A percentile compares a stretch with the other conserved stretches of the same genome.
These are phyloP conservation scores for Porites rus DNA, from an alignment of 92 coral and sea anemone genomes.

Conservation along the genomic window DNA sequence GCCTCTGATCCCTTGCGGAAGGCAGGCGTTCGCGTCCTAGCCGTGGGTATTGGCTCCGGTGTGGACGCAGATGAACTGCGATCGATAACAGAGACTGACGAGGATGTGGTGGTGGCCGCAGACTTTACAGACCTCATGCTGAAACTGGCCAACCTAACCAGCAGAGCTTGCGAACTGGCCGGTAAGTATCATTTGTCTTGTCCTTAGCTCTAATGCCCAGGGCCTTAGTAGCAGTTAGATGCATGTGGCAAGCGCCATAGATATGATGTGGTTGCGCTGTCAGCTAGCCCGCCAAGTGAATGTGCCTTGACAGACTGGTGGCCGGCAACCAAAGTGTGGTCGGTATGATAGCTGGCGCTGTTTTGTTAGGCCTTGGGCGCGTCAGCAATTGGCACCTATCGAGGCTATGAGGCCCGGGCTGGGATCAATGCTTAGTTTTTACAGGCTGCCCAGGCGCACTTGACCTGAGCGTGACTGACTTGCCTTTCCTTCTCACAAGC, in stretches of 20 bases:
- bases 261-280: too few species aligned
- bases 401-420: too few species aligned
- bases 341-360: too few species aligned
- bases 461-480: too few species aligned
- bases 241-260: too few species aligned
- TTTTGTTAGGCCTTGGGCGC: too few species aligned
- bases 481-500: not conserved
- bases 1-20: slow-evolving; percentile 54
- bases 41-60: slow-evolving; percentile 31
- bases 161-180: slow-evolving; percentile 2
- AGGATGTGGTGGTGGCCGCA: slow-evolving; percentile 30
- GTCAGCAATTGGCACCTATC: too few species aligned
- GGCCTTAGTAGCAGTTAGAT: too few species aligned
- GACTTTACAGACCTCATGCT: slow-evolving; percentile 14
- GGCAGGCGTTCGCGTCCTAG: slow-evolving; percentile 39
- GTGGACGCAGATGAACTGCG: slow-evolving; percentile 12
- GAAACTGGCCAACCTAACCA: not conserved
- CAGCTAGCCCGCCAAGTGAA: not conserved
- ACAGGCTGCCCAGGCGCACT: too few species aligned
- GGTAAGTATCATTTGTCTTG: not conserved
- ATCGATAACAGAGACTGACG: slow-evolving; percentile 10
- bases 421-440: too few species aligned
- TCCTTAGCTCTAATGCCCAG: too few species aligned
- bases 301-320: not conserved
- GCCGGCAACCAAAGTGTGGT: too few species aligned